Evolutionary conservation across 2,113 vertebrate genomes (phyloP).

Genomic region (Trinectes maculatus): DNA sequence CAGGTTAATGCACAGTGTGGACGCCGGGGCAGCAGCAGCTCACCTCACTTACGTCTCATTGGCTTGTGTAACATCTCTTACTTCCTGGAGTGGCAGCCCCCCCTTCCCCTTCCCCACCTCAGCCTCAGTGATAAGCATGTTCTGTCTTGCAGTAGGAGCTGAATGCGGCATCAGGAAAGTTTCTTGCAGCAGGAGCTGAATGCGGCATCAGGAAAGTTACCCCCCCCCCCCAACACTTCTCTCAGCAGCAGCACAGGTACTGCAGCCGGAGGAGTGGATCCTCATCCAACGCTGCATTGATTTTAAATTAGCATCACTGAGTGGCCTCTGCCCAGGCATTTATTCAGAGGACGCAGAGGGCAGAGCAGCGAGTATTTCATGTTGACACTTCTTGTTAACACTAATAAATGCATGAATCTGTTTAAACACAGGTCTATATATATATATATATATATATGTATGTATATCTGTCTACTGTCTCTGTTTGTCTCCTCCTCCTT

Average conservation of each 20-base stretch:
- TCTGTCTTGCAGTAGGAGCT: constrained; percentile 25
- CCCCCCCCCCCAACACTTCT: constrained; percentile 9
- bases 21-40: constrained; percentile 52
- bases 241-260: constrained; percentile 24
- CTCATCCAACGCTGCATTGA: constrained; percentile 42
- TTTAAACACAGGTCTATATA: no score
- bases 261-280: constrained; percentile 4
- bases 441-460: no score
- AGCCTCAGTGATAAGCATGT: no score
- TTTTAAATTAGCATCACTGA: constrained; percentile 52
- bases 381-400: constrained; percentile 3
- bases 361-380: constrained; percentile 8
- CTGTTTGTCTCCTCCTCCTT: constrained; percentile 34
- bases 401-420: constrained; percentile 15
- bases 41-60: constrained; percentile 60
- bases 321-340: constrained; percentile 1
- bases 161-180: constrained; percentile 68
- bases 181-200: constrained; percentile 37
- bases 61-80: constrained; percentile 69
- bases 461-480: no score
- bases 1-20: constrained; percentile 73
- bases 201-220: constrained; percentile 67
- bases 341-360: constrained; percentile 15
- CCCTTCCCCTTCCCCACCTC: not conserved
- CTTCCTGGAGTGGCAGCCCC: constrained; percentile 60